Evolutionary conservation across 1,140 invertebrate species (phyloP), one percentile per base, ranked within the genome.

Genomic region (Panagrolaimus sp.): DNA sequence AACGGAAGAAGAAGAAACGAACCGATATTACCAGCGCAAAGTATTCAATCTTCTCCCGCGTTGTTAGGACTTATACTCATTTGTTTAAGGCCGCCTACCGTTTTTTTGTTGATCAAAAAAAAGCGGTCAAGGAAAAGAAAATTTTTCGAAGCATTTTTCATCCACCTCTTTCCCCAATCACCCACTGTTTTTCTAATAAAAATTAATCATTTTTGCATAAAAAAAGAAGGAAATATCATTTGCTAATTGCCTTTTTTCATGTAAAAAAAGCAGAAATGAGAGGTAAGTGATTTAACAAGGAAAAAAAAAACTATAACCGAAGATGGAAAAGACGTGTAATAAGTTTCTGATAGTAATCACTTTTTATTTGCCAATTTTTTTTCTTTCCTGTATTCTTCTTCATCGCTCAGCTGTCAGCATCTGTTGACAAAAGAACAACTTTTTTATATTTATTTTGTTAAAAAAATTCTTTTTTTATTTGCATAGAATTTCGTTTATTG

Each of bases 11-110:
- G 27, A 57, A 27, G 9, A 57, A 57, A 11, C 51, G 51, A 20
- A 57, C 51, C 51, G 51, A 57, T 57, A 57, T 20, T 57, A 57
- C 20, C 48, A 51, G n/a, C 20, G 3, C 51, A 27, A 57, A 57
- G 51, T 27, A 27, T 27, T 57, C 20, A 57, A 57, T 27, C 20
- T 27, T n/a, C 20, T 27, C 51, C 51, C 51, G 51, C 27, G 51
- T 57, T 57, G 20, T 57, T 25, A 20, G 27, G 20, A 20, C 51
- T 57, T 20, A 11, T 57, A 25, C 27, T n/a, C 51, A 57, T 27
- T 57, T 57, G 11, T 57, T 20, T 57, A 38, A 38, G 31, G 31
- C 31, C 31, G 31, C 31, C 31, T 38, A 57, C 51, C 9, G 20
- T 57, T 25, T 57, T 27, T 27, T 20, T 57, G n/a, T 57, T 53